Base-by-base conservation (phyloP, 2,797 vertebrate species). In the Antrozous pallidus region DNA sequence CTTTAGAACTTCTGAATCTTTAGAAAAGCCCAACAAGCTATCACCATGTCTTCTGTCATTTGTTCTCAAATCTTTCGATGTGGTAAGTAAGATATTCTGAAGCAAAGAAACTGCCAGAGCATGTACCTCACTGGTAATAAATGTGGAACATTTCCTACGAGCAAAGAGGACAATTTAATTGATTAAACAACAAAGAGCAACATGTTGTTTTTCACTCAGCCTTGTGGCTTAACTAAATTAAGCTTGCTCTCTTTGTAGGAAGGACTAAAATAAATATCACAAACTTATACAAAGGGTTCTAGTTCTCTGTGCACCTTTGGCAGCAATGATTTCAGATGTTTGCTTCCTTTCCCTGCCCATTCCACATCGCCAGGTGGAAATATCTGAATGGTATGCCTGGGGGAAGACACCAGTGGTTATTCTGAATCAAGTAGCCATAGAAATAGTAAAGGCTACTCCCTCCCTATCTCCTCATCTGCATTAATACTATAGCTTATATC, bases 1-100 rank as follows among this genome's bases (percentile, higher is more conserved):
- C 90, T 97, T 94, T 95, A 97, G 93, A 96, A 98, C 96, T 97
- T 97, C 93, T 94, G 96, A 96, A 94, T 98, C 95, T 97, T 96
- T 96, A 94, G 92, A 96, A 97, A 49, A 97, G 78, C 69, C 90
- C 81, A 69, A 96, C 90, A 95, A 97, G 98, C 97, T 96, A 97
- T 98, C 96, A 92, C 83, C 73, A 61, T 80, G 96, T 95, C 92
- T 97, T 94, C 95, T 91, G 94, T 90, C 94, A 96, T 97, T 97
- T 87, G 7, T 1, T 42, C 92, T 97, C 79, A 97, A 42, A 96
- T 75, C 94, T 97, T 97, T 94, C 93, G 94, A 97, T 45, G 65
- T 71, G 51, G 96, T 97, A 98, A 98, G 96, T 88, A 96, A 97
- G 89, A 92, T 51, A 94, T 58, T 94, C 74, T 24, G 75, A 96